Percentiles rank a stretch among this genome's conserved stretches.
phyloP scores from a whole-genome alignment of 2,888 invertebrate genomes.

The Girardia tigrina region DNA sequence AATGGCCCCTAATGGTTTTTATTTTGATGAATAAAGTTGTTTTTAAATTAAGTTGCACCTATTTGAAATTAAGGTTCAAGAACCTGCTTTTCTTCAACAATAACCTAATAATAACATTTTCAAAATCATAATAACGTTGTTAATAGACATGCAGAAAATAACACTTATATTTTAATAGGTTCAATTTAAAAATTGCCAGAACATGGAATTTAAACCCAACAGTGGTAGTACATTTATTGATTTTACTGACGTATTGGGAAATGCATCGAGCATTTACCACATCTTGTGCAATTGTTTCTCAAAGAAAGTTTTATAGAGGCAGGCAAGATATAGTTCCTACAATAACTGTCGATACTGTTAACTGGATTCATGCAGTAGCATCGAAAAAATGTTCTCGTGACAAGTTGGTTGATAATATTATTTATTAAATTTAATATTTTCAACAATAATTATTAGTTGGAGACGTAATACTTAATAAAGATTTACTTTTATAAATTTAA shows the following conservation, averaged over 20 bases:
- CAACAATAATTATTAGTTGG: too few relatives aligned
- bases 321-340: neutral
- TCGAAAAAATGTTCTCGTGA: neutral
- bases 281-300: neutral
- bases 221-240: conserved; percentile 13
- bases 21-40: too few relatives aligned
- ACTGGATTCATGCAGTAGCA: neutral
- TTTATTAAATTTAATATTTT: too few relatives aligned
- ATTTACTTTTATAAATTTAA: too few relatives aligned
- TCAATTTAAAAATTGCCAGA: neutral
- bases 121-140: too few relatives aligned
- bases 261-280: neutral
- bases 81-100: too few relatives aligned
- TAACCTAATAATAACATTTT: too few relatives aligned
- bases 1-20: too few relatives aligned
- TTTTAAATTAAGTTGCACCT: too few relatives aligned
- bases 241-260: neutral
- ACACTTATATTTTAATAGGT: conserved; percentile 1
- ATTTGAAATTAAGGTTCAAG: too few relatives aligned
- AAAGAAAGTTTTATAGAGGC: neutral
- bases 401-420: neutral
- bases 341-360: neutral
- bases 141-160: too few relatives aligned
- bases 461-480: too few relatives aligned
- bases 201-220: neutral